Conservation (phyloP, 1,140 invertebrate genomes). For the Cydia amplana region DNA sequence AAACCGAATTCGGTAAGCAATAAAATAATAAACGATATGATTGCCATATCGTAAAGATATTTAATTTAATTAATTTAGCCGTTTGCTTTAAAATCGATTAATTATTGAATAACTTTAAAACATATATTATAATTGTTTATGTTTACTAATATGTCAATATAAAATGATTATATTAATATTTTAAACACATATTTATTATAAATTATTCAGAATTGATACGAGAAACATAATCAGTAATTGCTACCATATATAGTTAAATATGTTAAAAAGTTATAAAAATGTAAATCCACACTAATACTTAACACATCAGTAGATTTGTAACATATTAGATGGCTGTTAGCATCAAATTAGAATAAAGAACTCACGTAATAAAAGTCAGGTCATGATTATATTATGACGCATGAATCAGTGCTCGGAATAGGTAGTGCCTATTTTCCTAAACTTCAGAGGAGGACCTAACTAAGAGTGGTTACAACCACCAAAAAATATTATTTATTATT, state of each 20-base stretch:
- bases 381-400: not conserved
- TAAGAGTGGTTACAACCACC: no score
- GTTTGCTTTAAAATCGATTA: not conserved
- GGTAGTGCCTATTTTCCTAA: no score
- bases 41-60: not conserved
- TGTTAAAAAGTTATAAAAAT: conserved; percentile 50
- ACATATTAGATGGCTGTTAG: conserved; percentile 33
- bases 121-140: not conserved
- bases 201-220: conserved; percentile 15
- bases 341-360: conserved; percentile 22
- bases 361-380: not conserved
- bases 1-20: not conserved
- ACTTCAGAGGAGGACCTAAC: no score
- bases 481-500: no score
- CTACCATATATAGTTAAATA: conserved; percentile 38
- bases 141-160: not conserved
- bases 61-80: not conserved
- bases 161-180: conserved; percentile 18
- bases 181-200: conserved; percentile 18
- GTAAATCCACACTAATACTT: conserved; percentile 52
- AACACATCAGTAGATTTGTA: conserved; percentile 41
- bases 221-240: conserved; percentile 37
- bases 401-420: no score
- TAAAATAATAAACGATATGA: conserved; percentile 9
- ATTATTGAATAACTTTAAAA: no score